phyloP scores from a whole-genome alignment of 2,113 vertebrate species.

The Ictalurus punctatus region DNA sequence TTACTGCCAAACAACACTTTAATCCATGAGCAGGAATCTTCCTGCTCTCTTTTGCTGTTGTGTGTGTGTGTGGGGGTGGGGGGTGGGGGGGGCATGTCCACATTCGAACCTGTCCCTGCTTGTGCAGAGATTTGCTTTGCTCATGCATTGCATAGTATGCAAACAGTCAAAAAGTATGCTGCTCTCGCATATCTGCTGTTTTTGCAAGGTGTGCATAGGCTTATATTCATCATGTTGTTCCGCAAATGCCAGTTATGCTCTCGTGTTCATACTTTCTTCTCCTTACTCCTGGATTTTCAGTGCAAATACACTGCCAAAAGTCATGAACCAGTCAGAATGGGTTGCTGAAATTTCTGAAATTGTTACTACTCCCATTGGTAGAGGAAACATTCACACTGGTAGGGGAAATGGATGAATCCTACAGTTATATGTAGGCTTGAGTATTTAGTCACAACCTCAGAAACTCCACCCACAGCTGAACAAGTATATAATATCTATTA shows the following conservation, averaged over 20 bases:
- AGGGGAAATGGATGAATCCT: background rate
- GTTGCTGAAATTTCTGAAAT: background rate
- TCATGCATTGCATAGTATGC: background rate
- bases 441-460: background rate
- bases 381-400: background rate
- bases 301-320: background rate
- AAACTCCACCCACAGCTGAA: background rate
- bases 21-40: background rate
- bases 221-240: background rate
- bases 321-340: background rate
- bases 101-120: background rate
- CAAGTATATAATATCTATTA: background rate
- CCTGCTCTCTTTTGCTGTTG: background rate
- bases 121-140: background rate
- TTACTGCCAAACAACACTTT: conserved; percentile 7
- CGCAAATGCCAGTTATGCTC: background rate
- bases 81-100: too few species aligned
- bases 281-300: background rate
- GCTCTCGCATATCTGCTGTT: background rate
- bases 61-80: too few species aligned
- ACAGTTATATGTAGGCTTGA: background rate
- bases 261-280: background rate
- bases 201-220: background rate
- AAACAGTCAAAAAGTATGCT: background rate
- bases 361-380: background rate